Evolutionary conservation across 1,140 invertebrate genomes (phyloP), one percentile per base, ranked within the genome.

Genomic region (Drosophila sp.): DNA sequence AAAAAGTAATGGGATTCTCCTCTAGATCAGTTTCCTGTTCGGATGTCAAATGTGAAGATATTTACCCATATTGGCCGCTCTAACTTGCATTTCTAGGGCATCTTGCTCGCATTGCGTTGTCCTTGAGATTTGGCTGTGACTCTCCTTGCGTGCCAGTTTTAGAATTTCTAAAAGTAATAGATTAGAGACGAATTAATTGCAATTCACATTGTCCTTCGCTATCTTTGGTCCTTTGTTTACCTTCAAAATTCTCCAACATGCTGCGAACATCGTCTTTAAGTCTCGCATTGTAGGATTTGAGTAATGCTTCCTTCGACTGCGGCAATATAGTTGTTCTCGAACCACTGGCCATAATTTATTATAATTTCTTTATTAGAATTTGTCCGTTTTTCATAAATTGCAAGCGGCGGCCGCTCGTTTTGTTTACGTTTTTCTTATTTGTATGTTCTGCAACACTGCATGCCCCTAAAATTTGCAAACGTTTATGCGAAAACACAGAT

Each of bases 171-270:
- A 44, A 79, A 82, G 11, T 1, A 17, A n/a, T n/a, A n/a, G 2
- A 41, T 17, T 17, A 41, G n/a, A 0, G n/a, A 3, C 3, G 17
- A 41, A 4, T 40, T 17, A 35, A 7, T 44, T n/a, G 1, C 27
- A 6, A n/a, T 23, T 17, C 17, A 17, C 17, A 17, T 17, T 17
- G 17, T 17, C 17, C 17, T 17, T 8, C 1, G 17, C 1, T 0
- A 11, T 30, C 25, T 58, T 29, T 4, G 6, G 0, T 40, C 1
- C 1, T 27, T 32, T 27, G 44, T 60, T 90, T 94, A 97, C 97
- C 97, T 95, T 97, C 96, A 93, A 98, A 99, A 92, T 99, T 99
- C 92, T 99, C 98, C 35, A 98, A 92, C 97, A 99, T 99, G 61
- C 98, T 98, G 93, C 97, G 98, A 0, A 99, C 96, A 93, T 99